phyloP scores from a whole-genome alignment of 1,140 invertebrate species.

The Cydia amplana region DNA sequence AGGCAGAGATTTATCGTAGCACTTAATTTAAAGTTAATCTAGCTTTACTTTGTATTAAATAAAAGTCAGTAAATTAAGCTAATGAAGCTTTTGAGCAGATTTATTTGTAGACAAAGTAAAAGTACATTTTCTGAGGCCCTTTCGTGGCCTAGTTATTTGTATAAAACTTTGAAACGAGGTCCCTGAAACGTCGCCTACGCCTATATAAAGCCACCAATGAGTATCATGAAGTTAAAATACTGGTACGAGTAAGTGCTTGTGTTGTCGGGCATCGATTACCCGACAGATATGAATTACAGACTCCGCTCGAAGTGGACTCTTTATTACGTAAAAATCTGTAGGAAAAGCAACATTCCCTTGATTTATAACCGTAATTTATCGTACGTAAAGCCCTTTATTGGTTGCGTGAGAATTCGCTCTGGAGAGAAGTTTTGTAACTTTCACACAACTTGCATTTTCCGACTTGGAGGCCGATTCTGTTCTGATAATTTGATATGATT shows the following conservation, averaged over 20 bases:
- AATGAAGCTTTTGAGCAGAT: not conserved
- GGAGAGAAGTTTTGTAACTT: conserved; percentile 12
- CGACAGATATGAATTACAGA: conserved; percentile 45
- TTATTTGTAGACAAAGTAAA: no score
- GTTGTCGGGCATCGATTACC: conserved; percentile 41
- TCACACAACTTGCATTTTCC: conserved; percentile 20
- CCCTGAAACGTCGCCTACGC: no score
- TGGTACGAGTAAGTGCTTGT: not conserved
- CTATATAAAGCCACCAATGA: no score
- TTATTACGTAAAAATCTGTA: conserved; percentile 58
- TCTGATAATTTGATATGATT: conserved; percentile 25
- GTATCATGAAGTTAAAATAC: not conserved
- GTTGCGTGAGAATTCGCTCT: conserved; percentile 20
- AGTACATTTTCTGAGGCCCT: no score
- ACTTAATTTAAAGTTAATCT: not conserved
- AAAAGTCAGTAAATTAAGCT: not conserved
- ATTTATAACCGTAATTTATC: conserved; percentile 54
- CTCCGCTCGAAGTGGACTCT: conserved; percentile 37
- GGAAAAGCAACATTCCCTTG: conserved; percentile 43
- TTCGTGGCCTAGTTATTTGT: no score
- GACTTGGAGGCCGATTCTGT: not conserved
- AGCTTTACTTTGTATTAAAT: not conserved
- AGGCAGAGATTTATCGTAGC: not conserved
- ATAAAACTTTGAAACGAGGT: no score
- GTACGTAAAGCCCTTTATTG: conserved; percentile 44